Evolutionary conservation across 2,113 vertebrate species (phyloP).

Genomic region (Platycercus adscitus): DNA sequence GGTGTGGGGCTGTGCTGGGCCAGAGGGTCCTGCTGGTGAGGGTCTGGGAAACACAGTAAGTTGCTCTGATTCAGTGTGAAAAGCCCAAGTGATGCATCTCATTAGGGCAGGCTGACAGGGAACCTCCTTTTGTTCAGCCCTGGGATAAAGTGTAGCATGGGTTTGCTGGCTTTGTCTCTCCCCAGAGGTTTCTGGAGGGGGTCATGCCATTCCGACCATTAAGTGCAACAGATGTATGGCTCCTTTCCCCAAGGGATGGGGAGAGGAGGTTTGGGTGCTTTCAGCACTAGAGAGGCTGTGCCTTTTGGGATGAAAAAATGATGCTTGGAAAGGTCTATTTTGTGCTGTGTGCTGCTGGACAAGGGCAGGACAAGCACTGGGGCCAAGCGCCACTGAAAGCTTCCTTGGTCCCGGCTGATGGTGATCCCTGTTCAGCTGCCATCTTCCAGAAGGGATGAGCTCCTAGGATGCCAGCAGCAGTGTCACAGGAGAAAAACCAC

Average conservation of each 20-base stretch:
- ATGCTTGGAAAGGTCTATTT: neutral
- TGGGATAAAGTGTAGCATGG: neutral
- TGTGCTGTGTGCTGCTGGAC: neutral
- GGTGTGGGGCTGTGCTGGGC: neutral
- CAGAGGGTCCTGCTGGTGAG: neutral
- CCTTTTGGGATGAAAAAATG: neutral
- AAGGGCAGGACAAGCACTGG: neutral
- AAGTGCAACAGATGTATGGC: neutral
- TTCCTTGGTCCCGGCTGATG: neutral
- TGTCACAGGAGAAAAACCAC: neutral
- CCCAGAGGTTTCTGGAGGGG: neutral
- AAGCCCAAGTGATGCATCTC: neutral
- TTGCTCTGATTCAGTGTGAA: neutral
- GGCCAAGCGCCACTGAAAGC: neutral
- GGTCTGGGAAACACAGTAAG: neutral
- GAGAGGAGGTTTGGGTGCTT: neutral
- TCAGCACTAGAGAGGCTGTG: neutral
- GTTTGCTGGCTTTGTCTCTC: neutral
- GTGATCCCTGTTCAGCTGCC: fast-evolving
- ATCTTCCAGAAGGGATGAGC: neutral
- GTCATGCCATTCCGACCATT: neutral
- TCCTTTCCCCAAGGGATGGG: neutral
- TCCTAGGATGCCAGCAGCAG: neutral
- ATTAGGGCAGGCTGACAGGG: neutral
- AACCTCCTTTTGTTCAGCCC: neutral